Evolutionary conservation across 2,797 vertebrate genomes (phyloP), one percentile per base, ranked within the genome.

Genomic region (Meda fulgida): DNA sequence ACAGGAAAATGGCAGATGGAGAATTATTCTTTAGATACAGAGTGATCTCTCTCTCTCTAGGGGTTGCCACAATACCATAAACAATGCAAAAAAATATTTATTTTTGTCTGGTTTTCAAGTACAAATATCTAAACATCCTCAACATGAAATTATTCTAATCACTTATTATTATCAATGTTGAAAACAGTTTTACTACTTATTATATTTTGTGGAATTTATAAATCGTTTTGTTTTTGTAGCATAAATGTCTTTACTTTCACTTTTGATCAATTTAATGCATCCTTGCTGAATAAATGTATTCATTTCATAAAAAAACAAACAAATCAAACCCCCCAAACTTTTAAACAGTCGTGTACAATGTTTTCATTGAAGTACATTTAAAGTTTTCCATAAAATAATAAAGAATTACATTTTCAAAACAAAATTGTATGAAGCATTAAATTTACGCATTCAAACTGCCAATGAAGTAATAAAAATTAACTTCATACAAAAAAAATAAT

Each of bases 1-100:
- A 70, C 36, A 65, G 81, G 67, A 83, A 84, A 85, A 87, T 79
- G 66, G 86, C 55, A 46, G 79, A 80, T 63, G 65, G 51, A 82
- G 66, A 72, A 55, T 34, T n/a, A 77, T 85, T 67, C 43, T 78
- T 26, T 87, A 81, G 72, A 70, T 67, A 81, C 73, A 75, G 87
- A 80, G 72, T n/a, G 60, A 63, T 78, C 40, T 55, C 77, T 77
- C 31, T 63, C 13, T 69, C 21, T 66, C 34, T 48, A 36, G 29
- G 73, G 72, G 31, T 10, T 77, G 26, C 34, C 19, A 43, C 16
- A 69, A 48, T 48, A 76, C 19, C 16, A 67, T 21, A 67, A 4
- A 23, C 65, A 9, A n/a, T 38, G 48, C 13, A 34, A 51, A 73
- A 34, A 48, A 31, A 4, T 7, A n/a, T n/a, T n/a, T 9, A 21